Evolutionary conservation across 2,888 invertebrate genomes (phyloP).

Genomic region (Ephialtes manifestator): DNA sequence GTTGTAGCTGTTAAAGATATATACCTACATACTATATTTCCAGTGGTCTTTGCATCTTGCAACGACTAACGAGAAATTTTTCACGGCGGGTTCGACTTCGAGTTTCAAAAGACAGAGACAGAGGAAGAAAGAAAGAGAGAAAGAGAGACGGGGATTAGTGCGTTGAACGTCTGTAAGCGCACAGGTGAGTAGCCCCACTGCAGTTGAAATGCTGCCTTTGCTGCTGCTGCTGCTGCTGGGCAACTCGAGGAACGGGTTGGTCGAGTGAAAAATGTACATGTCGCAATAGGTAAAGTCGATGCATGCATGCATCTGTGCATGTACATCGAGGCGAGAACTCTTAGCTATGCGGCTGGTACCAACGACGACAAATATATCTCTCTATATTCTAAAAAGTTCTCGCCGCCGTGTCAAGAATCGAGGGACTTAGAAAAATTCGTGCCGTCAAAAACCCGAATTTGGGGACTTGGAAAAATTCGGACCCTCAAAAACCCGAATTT

Average conservation of each 20-base stretch:
- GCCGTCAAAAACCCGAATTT: no score
- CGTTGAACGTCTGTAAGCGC: constrained; percentile 26
- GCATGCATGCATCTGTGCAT: constrained; percentile 36
- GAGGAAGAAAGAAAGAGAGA: background rate
- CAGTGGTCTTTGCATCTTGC: constrained; percentile 40
- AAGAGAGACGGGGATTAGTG: constrained; percentile 39
- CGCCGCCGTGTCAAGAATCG: no score
- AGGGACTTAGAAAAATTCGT: no score
- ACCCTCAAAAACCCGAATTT: no score
- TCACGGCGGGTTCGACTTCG: constrained; percentile 24
- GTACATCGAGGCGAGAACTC: constrained; percentile 35
- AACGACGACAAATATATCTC: background rate
- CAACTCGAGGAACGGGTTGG: constrained; percentile 69
- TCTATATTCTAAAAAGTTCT: no score
- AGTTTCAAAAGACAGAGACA: constrained; percentile 39
- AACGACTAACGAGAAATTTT: constrained; percentile 34
- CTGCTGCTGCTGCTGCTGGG: constrained; percentile 39
- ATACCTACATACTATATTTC: background rate
- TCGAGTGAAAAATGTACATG: constrained; percentile 66
- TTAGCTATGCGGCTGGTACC: background rate
- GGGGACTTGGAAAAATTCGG: no score
- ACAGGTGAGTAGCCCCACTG: constrained; percentile 60
- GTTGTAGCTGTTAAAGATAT: background rate
- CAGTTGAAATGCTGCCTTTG: constrained; percentile 38
- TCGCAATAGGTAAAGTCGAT: constrained; percentile 62